phyloP scores from a whole-genome alignment of 2,888 invertebrate species.

The Rhyacophila evoluta region DNA sequence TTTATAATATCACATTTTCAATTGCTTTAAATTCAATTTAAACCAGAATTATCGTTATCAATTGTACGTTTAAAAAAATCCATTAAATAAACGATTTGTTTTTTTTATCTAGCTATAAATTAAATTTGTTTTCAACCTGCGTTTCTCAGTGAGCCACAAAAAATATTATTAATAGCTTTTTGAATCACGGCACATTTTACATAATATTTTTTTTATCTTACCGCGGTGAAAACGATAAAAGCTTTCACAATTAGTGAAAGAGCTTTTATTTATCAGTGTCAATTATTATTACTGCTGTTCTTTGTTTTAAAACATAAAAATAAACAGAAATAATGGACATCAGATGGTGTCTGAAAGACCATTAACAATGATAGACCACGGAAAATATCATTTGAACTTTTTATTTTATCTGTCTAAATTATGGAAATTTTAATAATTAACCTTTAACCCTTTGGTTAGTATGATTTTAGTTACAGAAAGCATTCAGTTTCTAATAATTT shows the following conservation, averaged over 20 bases:
- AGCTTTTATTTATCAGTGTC: slow-evolving; percentile 23
- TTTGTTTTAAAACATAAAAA: background rate
- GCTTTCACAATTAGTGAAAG: background rate
- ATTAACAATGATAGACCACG: no score
- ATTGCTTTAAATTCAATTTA: background rate
- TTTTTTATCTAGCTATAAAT: slow-evolving; percentile 3
- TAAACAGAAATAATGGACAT: background rate
- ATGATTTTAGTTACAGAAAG: no score
- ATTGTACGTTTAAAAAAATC: background rate
- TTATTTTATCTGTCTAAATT: no score
- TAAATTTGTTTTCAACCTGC: slow-evolving; percentile 13
- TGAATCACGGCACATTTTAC: slow-evolving; percentile 8
- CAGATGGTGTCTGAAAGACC: background rate
- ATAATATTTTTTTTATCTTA: slow-evolving; percentile 22
- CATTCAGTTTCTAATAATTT: no score
- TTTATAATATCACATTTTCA: no score
- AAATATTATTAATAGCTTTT: slow-evolving; percentile 22
- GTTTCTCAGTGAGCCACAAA: background rate
- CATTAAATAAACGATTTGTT: slow-evolving; percentile 7
- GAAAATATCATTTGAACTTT: no score
- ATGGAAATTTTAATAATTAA: no score
- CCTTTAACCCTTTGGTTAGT: no score
- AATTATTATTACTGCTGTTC: background rate
- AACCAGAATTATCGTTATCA: background rate
- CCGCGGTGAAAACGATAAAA: background rate